Evolutionary conservation across 2,113 vertebrate genomes (phyloP).

Genomic region (Chaetops frenatus): DNA sequence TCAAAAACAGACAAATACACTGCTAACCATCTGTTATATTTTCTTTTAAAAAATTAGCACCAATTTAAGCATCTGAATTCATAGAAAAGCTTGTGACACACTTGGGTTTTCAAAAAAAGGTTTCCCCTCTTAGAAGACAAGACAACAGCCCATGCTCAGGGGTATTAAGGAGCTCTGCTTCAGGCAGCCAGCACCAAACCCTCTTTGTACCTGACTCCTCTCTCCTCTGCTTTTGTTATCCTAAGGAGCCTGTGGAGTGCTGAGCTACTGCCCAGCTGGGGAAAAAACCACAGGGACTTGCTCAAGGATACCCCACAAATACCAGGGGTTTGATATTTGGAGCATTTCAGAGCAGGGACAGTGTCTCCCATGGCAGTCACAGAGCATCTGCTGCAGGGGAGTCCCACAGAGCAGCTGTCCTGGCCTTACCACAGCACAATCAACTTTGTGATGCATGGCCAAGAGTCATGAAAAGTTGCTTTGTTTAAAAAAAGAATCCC

Average conservation of each 20-base stretch:
- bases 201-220: background rate
- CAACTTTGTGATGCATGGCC: background rate
- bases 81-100: constrained; percentile 49
- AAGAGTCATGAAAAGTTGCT: background rate
- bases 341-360: background rate
- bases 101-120: background rate
- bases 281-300: background rate
- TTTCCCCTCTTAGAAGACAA: background rate
- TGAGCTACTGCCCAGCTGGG: background rate
- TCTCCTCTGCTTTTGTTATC: background rate
- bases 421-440: background rate
- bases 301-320: rapidly evolving
- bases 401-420: background rate
- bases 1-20: constrained; percentile 52
- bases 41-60: constrained; percentile 64
- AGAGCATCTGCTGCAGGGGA: background rate
- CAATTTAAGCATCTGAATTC: constrained; percentile 51
- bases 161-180: background rate
- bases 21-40: constrained; percentile 45
- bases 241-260: background rate
- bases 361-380: rapidly evolving
- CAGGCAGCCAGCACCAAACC: background rate
- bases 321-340: background rate
- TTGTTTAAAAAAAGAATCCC: background rate
- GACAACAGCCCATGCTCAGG: background rate